Evolutionary conservation across 2,888 invertebrate genomes (phyloP).

Genomic region (Macrophya annulata): DNA sequence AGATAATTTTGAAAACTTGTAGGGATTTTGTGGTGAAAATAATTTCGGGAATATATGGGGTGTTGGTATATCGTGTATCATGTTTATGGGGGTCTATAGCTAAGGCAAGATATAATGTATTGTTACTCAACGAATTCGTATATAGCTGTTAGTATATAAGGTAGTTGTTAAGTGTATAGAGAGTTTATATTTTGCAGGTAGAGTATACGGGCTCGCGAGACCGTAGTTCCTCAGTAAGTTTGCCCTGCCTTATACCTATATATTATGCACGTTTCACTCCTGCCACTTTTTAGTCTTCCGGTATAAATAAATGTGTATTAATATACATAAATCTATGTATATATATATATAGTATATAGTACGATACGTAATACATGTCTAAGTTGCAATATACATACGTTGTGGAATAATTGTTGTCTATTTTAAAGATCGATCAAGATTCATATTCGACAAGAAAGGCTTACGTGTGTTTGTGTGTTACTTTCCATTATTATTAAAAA

Average conservation of each 20-base stretch:
- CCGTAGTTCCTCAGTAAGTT: constrained; percentile 46
- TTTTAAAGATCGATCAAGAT: constrained; percentile 9
- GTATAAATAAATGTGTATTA: not conserved
- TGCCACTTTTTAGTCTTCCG: not conserved
- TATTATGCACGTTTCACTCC: not conserved
- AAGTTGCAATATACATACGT: too few species aligned
- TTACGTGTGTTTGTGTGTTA: not conserved
- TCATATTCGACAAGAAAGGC: not conserved
- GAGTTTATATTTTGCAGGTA: constrained; percentile 27
- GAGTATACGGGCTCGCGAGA: constrained; percentile 38
- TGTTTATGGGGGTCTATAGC: too few species aligned
- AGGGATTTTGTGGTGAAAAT: too few species aligned
- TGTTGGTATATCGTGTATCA: too few species aligned
- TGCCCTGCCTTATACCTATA: not conserved
- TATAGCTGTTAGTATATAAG: not conserved
- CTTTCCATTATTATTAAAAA: not conserved
- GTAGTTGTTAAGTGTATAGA: not conserved
- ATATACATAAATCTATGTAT: not conserved
- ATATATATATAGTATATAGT: not conserved
- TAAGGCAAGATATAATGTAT: too few species aligned
- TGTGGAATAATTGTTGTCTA: not conserved
- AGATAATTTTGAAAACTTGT: too few species aligned
- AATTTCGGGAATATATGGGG: too few species aligned
- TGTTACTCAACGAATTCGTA: not conserved
- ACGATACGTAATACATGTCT: not conserved